Base-by-base conservation (phyloP, 64 coral and sea anemone genomes). In the Montipora cactus region DNA sequence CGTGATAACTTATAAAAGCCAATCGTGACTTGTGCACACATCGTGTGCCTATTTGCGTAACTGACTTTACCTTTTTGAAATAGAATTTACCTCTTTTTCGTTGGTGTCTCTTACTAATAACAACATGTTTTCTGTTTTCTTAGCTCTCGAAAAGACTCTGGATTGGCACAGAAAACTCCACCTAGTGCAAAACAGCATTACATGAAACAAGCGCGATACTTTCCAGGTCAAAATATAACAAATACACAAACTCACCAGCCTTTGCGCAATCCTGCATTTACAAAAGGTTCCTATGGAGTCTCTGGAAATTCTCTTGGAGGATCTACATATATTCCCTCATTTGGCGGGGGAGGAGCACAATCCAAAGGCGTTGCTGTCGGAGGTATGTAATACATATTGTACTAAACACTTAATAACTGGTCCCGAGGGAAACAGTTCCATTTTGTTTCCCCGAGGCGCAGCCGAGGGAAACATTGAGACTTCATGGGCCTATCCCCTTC, bases 121-220 rank as follows among this genome's bases (percentile, higher is more conserved):
- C 68, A 71, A 0, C 20, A 22, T 71, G 68, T 23, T 71, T 23
- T 86, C 23, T 70, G 7, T 48, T 57, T 86, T 86, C 19, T 47
- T 64, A 86, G 66, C 67, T 5, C 44, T 3, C 81, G 9, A 57
- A 6, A 2, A 44, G 91, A 67, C 10, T 88, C 92, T 1, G 92
- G 76, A 19, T 48, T 93, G 7, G 61, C 88, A 10, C 79, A 77
- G 66, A 88, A 89, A 67, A 99, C 95, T 4, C 98, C 98, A 12
- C 92, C 98, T 18, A 99, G 98, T 83, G 98, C 98, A 13, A 99
- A 96, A 51, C 95, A 99, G 81, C 98, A 99, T 77, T 99, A 99
- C 37, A 94, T 96, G 89, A 94, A 94, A 81, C 98, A 99, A 90
- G 98, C 98, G 3, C 88, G 98, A 48, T 99, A 99, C 52, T 96